Percentiles rank a stretch among this genome's conserved stretches.
phyloP scores from a whole-genome alignment of 1,140 invertebrate genomes.

The Monochamus saltuarius region DNA sequence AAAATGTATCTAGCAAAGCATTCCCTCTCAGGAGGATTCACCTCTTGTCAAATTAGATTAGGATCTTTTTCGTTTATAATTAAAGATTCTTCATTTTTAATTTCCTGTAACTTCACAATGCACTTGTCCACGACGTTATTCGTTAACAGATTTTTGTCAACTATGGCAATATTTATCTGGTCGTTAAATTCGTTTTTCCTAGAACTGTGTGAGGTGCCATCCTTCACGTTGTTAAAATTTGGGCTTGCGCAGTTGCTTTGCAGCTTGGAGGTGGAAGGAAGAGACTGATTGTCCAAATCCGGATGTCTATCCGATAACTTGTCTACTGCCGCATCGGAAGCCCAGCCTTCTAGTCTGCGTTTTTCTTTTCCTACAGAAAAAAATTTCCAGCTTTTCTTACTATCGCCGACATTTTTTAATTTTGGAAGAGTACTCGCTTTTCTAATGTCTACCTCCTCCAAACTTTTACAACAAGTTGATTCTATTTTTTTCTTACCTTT shows the following conservation, averaged over 20 bases:
- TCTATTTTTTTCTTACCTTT: constrained; percentile 31
- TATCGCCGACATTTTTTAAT: constrained; percentile 32
- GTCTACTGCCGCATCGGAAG: constrained; percentile 44
- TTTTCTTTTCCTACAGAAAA: constrained; percentile 42
- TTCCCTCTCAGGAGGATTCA: constrained; percentile 44
- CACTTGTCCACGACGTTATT: constrained; percentile 30
- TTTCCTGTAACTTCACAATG: constrained; percentile 25
- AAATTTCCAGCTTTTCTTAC: constrained; percentile 46
- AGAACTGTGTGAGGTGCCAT: constrained; percentile 11
- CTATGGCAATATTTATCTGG: constrained; percentile 6
- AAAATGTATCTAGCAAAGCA: constrained; percentile 49
- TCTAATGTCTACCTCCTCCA: constrained; percentile 38
- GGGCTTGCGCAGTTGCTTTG: constrained; percentile 41
- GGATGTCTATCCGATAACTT: constrained; percentile 18
- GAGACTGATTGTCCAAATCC: constrained; percentile 41
- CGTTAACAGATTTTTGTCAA: constrained; percentile 19
- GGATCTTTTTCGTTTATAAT: constrained; percentile 29
- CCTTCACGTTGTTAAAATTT: constrained; percentile 18
- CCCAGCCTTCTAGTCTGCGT: constrained; percentile 35
- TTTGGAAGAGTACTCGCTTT: constrained; percentile 48
- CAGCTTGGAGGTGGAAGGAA: constrained; percentile 46
- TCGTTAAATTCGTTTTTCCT: constrained; percentile 14
- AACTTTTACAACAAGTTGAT: constrained; percentile 37
- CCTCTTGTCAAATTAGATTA: constrained; percentile 46
- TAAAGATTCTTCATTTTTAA: constrained; percentile 24